Conservation (phyloP, 2,113 vertebrate species). For the Romanogobio albipinnatus region DNA sequence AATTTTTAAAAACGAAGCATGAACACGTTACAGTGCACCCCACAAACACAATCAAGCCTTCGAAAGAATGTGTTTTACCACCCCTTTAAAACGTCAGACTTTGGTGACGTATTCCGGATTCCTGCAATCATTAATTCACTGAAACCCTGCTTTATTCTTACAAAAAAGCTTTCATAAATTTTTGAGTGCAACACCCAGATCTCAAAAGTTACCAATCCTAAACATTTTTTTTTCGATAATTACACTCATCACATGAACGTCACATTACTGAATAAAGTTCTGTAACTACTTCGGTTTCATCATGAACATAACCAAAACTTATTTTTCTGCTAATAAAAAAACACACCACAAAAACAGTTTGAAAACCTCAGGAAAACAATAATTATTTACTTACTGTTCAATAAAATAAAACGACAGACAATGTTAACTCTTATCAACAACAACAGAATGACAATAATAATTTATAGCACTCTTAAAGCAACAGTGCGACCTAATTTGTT, state of each 20-base stretch:
- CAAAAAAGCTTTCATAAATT: too few species aligned
- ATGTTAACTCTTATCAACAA: conserved; percentile 33
- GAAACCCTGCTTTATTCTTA: too few species aligned
- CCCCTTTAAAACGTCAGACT: background rate
- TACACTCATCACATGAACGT: background rate
- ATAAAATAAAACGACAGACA: background rate
- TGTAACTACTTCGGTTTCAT: background rate
- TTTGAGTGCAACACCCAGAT: background rate
- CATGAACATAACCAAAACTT: background rate
- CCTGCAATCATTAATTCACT: too few species aligned
- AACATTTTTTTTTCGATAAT: background rate
- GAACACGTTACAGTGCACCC: too few species aligned
- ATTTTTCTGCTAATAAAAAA: background rate
- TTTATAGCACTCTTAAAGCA: conserved; percentile 6
- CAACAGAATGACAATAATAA: conserved; percentile 5
- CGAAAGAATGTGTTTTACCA: too few species aligned
- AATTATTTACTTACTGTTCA: conserved; percentile 32
- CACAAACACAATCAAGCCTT: too few species aligned
- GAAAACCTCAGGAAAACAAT: conserved; percentile 18
- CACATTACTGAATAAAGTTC: background rate
- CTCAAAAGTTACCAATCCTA: background rate
- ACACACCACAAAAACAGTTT: background rate
- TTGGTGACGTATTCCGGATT: background rate
- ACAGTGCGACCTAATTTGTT: background rate
- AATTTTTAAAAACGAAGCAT: too few species aligned